Evolutionary conservation across 1,140 invertebrate species (phyloP), one percentile per base, ranked within the genome.

Genomic region (Trissolcus basalis): DNA sequence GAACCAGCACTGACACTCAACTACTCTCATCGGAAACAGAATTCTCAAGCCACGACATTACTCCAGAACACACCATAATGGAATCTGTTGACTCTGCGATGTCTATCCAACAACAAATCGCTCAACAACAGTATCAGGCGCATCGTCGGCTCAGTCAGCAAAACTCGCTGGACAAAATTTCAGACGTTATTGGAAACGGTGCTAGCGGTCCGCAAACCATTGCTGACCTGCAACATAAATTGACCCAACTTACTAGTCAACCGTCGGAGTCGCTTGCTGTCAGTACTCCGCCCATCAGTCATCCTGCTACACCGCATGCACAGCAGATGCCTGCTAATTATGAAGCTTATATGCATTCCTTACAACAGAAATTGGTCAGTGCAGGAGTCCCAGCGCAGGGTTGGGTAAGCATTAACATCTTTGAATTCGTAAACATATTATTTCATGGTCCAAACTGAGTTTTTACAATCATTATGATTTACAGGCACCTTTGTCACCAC

Each of bases 331-430:
- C 85, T 53, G 75, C 80, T 11, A 82, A 86, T 63, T 90, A 91
- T 70, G 91, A 92, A 49, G 80, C 85, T 0, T 91, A 92, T 48
- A 89, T 92, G 85, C 88, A 90, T 76, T 89, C 85, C 69, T 85
- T 92, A 7, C 91, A 92, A 67, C 91, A 92, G 49, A 91, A 91
- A 81, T 65, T 92, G 9, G 89, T 90, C 12, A 90, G 89, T 19
- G 90, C 91, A 35, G 88, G 89, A 86, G 89, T 82, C 73, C 85
- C 81, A 5, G 67, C 83, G 14, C 87, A 89, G 61, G 67, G 80
- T 39, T 70, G 84, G 56, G 88, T 88, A 77, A 82, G 9, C 2
- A 11, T 35, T 35, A 6, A 10, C 33, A 35, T n/a, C n/a, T n/a
- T n/a, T n/a, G n/a, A n/a, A n/a, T n/a, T n/a, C n/a, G n/a, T n/a